Conservation (phyloP, 2,888 invertebrate species). For the Phaedon cochleariae region DNA sequence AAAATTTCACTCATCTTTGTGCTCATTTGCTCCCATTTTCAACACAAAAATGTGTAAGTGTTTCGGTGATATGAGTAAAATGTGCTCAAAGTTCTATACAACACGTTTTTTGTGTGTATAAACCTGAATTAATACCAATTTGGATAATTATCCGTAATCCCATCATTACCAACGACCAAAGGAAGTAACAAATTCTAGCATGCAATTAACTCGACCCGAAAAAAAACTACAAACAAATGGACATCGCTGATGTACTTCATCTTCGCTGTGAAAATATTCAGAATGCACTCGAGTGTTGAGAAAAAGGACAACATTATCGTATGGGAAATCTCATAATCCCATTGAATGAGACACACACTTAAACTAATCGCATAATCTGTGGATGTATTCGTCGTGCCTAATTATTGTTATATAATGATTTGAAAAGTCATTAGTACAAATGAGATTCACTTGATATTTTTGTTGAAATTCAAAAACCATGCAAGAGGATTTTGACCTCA, state of each 20-base stretch:
- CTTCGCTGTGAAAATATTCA: constrained; percentile 23
- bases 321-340: constrained; percentile 26
- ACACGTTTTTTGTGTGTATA: no score
- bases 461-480: no score
- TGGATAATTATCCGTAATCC: no score
- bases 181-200: no score
- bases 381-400: constrained; percentile 21
- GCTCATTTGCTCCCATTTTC: no score
- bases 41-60: no score
- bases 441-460: neutral
- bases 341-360: constrained; percentile 24
- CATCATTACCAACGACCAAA: no score
- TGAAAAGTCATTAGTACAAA: neutral
- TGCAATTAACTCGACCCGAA: neutral
- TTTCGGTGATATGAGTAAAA: no score
- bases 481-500: no score
- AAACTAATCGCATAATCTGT: constrained; percentile 26
- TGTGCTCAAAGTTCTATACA: no score
- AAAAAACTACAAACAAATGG: constrained; percentile 14
- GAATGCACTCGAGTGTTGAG: constrained; percentile 23
- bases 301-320: constrained; percentile 23
- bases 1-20: no score
- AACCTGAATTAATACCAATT: no score
- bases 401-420: constrained; percentile 9
- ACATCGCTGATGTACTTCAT: constrained; percentile 20